These are phyloP conservation scores for Stigmatopora nigra DNA, from an alignment of 2,113 vertebrate species.

Conservation along the genomic window DNA sequence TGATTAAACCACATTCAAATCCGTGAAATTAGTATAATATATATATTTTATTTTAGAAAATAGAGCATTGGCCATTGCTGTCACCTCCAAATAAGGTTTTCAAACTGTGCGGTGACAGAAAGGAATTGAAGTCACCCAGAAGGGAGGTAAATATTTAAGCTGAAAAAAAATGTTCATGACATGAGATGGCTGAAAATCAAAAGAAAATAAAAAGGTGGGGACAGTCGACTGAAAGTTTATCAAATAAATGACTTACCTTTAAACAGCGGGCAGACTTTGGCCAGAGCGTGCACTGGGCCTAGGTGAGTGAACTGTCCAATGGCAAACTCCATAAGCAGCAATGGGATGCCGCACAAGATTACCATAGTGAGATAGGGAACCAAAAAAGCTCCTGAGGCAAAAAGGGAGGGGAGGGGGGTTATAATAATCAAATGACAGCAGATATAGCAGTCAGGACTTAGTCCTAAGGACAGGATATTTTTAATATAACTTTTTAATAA, in stretches of 20 bases:
- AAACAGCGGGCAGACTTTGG: slow-evolving; percentile 68
- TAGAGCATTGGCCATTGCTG: background rate
- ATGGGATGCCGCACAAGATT: slow-evolving; percentile 67
- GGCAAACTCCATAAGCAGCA: slow-evolving; percentile 69
- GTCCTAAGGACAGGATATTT: no score
- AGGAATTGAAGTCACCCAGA: background rate
- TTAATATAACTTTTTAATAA: no score
- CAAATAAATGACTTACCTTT: slow-evolving; percentile 66
- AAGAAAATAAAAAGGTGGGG: background rate
- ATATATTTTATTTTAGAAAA: no score
- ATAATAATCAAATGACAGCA: no score
- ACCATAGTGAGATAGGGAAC: slow-evolving; percentile 69
- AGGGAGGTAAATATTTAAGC: background rate
- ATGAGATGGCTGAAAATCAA: background rate
- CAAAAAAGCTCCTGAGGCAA: slow-evolving; percentile 66
- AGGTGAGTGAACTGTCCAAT: slow-evolving; percentile 68
- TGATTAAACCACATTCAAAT: background rate
- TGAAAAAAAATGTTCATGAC: background rate
- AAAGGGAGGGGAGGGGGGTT: background rate
- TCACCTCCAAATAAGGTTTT: background rate
- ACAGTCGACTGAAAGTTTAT: background rate
- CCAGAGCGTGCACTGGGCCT: slow-evolving; percentile 65
- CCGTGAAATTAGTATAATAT: no score
- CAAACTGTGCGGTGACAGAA: background rate
- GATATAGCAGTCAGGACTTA: no score